These are phyloP conservation scores for Heteromormyrus szaboi DNA, from an alignment of 2,797 vertebrate species.

Conservation along the genomic window DNA sequence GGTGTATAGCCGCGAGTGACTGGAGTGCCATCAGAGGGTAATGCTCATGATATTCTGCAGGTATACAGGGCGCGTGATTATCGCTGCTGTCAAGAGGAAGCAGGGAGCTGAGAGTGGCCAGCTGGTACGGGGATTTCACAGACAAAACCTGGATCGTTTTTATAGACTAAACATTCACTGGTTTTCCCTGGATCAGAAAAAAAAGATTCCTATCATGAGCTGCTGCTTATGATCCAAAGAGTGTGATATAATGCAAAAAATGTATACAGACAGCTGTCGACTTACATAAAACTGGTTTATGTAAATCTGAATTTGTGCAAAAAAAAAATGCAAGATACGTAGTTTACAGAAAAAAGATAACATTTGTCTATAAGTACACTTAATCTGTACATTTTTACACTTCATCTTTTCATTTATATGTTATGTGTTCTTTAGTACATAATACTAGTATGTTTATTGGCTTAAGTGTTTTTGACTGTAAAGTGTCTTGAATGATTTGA, in stretches of 20 bases:
- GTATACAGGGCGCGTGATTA: neutral
- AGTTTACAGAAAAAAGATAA: neutral
- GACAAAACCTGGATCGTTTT: neutral
- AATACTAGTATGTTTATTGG: neutral
- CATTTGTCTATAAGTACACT: neutral
- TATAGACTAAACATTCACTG: neutral
- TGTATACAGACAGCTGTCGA: neutral
- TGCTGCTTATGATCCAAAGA: neutral
- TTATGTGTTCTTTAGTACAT: neutral
- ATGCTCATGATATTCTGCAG: neutral
- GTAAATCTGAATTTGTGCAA: neutral
- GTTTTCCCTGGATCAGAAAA: neutral
- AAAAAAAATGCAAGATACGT: neutral
- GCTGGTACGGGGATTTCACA: neutral
- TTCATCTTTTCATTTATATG: neutral
- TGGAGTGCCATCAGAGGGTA: neutral
- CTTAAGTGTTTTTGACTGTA: neutral
- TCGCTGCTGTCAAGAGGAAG: neutral
- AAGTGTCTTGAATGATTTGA: neutral
- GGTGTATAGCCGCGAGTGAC: neutral
- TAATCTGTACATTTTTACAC: neutral
- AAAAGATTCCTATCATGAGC: neutral
- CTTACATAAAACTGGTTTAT: neutral
- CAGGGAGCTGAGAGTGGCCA: neutral
- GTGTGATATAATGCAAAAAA: neutral